phyloP scores from a whole-genome alignment of 2,113 vertebrate genomes.

The Pteronura brasiliensis region DNA sequence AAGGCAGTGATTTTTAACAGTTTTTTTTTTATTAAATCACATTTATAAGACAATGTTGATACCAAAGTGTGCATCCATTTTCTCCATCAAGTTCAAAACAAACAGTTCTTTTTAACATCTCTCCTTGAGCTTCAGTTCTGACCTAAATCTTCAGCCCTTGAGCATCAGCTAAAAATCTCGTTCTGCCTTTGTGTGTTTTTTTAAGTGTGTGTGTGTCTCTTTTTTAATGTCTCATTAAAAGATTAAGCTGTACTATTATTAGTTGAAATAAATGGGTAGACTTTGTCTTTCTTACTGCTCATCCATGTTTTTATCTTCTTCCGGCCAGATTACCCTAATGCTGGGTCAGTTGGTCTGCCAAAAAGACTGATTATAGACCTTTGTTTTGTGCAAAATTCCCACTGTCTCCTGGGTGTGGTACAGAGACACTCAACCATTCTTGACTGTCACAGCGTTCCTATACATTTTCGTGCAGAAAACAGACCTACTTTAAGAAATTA shows the following conservation, averaged over 20 bases:
- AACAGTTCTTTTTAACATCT: constrained; percentile 55
- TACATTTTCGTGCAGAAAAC: not conserved
- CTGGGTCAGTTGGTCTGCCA: not conserved
- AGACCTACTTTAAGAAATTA: constrained; percentile 51
- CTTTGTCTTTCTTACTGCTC: constrained; percentile 58
- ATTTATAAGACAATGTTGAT: constrained; percentile 59
- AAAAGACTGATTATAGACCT: constrained; percentile 60
- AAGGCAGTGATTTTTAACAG: constrained; percentile 67
- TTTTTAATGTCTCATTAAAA: constrained; percentile 64
- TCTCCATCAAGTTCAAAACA: constrained; percentile 28
- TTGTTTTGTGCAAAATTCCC: constrained; percentile 62
- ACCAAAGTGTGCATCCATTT: constrained; percentile 27
- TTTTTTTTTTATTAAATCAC: constrained; percentile 51
- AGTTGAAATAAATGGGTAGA: constrained; percentile 57
- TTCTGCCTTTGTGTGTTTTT: constrained; percentile 34
- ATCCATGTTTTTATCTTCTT: constrained; percentile 63
- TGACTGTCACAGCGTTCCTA: not conserved
- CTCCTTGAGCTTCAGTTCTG: constrained; percentile 64
- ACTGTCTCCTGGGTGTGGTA: constrained; percentile 26
- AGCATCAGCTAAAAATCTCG: constrained; percentile 57
- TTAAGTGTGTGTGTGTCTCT: constrained; percentile 39
- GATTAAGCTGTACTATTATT: constrained; percentile 65
- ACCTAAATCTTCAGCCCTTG: constrained; percentile 63
- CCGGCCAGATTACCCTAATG: constrained; percentile 55
- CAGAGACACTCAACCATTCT: constrained; percentile 27